phyloP scores from a whole-genome alignment of 2,888 invertebrate genomes.

The Dryocosmus kuriphilus region DNA sequence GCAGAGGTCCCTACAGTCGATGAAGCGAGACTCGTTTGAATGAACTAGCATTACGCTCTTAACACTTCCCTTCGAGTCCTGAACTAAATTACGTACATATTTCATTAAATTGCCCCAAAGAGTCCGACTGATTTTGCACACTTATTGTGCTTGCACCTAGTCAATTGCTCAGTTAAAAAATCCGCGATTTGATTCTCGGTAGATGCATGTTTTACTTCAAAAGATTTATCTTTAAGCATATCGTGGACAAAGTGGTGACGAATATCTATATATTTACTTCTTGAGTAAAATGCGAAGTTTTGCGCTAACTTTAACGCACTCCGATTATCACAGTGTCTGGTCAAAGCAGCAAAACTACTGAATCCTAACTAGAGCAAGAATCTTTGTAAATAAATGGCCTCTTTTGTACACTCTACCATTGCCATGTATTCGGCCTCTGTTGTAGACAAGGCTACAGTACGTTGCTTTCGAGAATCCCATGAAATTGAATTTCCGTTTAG shows the following conservation, averaged over 20 bases:
- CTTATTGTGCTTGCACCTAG: constrained; percentile 18
- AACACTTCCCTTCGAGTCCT: constrained; percentile 32
- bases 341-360: no score
- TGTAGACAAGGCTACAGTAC: background rate
- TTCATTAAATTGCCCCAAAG: no score
- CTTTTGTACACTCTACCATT: background rate
- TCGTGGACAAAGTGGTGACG: no score
- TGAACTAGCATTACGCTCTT: no score
- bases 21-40: no score
- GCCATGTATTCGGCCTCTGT: no score
- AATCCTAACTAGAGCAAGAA: no score
- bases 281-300: constrained; percentile 42
- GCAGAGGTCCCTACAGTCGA: no score
- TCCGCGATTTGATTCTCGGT: constrained; percentile 46
- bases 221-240: constrained; percentile 15
- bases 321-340: no score
- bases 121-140: background rate
- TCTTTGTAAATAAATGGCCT: background rate
- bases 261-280: constrained; percentile 51
- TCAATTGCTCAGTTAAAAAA: constrained; percentile 44
- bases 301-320: constrained; percentile 41
- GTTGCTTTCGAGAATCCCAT: constrained; percentile 41
- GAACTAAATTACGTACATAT: no score
- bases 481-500: constrained; percentile 40
- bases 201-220: constrained; percentile 24